Evolutionary conservation across 1,140 invertebrate species (phyloP).

Genomic region (Pseudomyrmex flavicornis): DNA sequence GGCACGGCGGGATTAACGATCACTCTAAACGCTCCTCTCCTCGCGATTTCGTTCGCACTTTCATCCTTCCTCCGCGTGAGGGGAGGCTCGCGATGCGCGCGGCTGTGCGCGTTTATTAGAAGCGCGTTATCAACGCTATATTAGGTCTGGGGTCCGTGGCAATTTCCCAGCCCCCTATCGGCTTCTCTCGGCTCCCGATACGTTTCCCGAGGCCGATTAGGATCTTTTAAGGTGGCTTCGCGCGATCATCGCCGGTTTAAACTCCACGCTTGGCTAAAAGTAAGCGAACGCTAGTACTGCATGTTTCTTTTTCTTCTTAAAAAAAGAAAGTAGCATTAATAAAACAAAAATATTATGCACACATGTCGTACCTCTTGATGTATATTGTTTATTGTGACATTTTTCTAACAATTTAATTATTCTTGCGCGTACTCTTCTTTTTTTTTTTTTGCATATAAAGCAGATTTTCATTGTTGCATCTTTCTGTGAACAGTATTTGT

Average conservation of each 20-base stretch:
- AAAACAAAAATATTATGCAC: too few relatives aligned
- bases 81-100: neutral
- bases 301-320: too few relatives aligned
- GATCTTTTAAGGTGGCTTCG: neutral
- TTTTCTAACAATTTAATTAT: neutral
- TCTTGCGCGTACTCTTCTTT: neutral
- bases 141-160: slow-evolving; percentile 49
- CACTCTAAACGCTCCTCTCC: slow-evolving; percentile 59
- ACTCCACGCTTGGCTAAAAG: slow-evolving; percentile 3
- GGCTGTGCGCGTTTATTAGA: slow-evolving; percentile 56
- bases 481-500: neutral
- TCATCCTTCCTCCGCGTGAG: neutral
- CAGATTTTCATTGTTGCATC: neutral
- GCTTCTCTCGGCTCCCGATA: neutral
- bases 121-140: slow-evolving; percentile 58
- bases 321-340: too few relatives aligned
- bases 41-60: slow-evolving; percentile 70
- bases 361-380: neutral
- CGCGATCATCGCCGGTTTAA: slow-evolving; percentile 8
- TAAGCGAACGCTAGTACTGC: neutral
- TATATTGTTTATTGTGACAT: neutral
- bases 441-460: neutral
- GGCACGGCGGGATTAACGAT: slow-evolving; percentile 75
- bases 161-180: slow-evolving; percentile 23
- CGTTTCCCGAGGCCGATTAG: neutral